Conservation (phyloP, 2,888 invertebrate genomes). For the Rotaria magnacalcarata region DNA sequence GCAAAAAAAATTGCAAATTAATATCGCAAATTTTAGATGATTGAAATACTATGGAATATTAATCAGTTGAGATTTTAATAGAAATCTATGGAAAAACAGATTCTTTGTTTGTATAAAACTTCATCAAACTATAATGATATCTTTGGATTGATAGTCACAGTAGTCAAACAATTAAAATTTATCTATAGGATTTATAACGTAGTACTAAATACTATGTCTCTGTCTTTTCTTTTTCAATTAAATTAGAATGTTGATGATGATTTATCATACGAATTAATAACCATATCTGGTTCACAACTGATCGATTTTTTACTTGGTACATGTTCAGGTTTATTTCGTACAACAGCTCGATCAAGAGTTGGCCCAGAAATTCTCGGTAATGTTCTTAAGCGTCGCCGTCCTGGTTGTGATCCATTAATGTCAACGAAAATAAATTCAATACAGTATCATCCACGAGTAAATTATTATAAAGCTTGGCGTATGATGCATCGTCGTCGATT, state of each 20-base stretch:
- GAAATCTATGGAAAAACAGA: too few species aligned
- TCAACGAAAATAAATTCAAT: neutral
- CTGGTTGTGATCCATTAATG: neutral
- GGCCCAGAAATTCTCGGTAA: constrained; percentile 15
- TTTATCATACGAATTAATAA: neutral
- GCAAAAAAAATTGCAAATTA: neutral
- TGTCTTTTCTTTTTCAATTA: neutral
- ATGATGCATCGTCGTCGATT: constrained; percentile 24
- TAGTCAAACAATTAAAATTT: neutral
- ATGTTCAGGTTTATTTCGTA: constrained; percentile 34
- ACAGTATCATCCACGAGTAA: neutral
- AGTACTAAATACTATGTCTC: too few species aligned
- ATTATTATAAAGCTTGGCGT: constrained; percentile 23
- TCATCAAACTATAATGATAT: too few species aligned
- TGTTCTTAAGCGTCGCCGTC: neutral
- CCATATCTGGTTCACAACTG: neutral
- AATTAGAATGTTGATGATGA: constrained; percentile 1
- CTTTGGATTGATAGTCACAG: too few species aligned
- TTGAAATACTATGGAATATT: too few species aligned
- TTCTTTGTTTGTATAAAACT: too few species aligned
- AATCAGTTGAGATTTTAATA: too few species aligned
- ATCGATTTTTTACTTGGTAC: constrained; percentile 29
- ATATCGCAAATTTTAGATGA: too few species aligned
- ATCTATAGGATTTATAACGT: too few species aligned
- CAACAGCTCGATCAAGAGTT: neutral